A percentile compares a stretch with the other conserved stretches of the same genome.
These are phyloP conservation scores for Cyprinus carpio DNA, from an alignment of 2,113 vertebrate species.

Conservation along the genomic window DNA sequence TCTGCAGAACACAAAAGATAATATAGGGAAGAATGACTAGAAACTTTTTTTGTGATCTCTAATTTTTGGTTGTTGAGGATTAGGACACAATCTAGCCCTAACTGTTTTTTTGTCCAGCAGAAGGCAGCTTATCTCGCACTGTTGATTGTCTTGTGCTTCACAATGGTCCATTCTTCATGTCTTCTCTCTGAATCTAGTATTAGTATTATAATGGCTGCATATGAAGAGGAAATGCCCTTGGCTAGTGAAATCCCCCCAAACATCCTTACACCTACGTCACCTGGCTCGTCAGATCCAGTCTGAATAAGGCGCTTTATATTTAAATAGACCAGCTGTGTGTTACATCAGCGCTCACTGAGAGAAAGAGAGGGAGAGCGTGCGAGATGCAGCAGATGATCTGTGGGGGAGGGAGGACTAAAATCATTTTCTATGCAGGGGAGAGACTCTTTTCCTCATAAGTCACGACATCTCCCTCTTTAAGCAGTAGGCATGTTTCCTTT, in stretches of 20 bases:
- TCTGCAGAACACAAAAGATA: too few relatives aligned
- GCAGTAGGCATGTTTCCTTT: conserved; percentile 27
- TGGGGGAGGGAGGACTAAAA: conserved; percentile 35
- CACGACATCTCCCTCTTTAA: conserved; percentile 39
- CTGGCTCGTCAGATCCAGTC: neutral
- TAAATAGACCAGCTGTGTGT: conserved; percentile 72
- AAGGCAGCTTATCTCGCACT: neutral
- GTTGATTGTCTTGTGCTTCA: neutral
- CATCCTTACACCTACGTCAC: neutral
- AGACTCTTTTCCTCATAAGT: conserved; percentile 39
- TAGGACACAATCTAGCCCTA: neutral
- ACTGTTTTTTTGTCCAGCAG: neutral
- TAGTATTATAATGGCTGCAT: conserved; percentile 45
- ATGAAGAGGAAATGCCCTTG: conserved; percentile 39
- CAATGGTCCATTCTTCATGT: neutral
- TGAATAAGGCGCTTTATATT: conserved; percentile 40
- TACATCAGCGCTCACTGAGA: conserved; percentile 59
- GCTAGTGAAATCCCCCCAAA: neutral
- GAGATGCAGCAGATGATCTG: conserved; percentile 25
- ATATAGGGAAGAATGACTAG: too few relatives aligned
- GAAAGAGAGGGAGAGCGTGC: neutral
- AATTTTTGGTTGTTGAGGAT: neutral
- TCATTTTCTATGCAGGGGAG: conserved; percentile 27
- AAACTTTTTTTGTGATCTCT: neutral
- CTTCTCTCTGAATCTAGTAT: conserved; percentile 6